A percentile compares a stretch with the other conserved stretches of the same genome.
These are phyloP conservation scores for Oplegnathus fasciatus DNA, from an alignment of 2,113 vertebrate genomes.

Conservation along the genomic window DNA sequence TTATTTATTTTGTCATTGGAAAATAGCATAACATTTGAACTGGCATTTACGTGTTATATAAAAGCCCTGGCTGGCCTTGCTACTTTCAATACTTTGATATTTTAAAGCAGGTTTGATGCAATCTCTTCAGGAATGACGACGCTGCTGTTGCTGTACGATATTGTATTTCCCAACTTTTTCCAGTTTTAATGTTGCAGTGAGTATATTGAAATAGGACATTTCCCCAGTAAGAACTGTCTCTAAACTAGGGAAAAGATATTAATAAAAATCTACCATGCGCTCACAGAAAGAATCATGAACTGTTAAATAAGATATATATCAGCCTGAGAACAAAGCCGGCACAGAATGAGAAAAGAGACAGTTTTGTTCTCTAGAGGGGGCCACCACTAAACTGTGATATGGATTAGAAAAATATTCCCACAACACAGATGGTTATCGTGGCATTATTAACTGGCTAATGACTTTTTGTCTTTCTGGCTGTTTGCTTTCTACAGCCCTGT, in stretches of 20 bases:
- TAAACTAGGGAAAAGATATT: conserved; percentile 12
- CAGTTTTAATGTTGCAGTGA: conserved; percentile 1
- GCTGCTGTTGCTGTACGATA: not conserved
- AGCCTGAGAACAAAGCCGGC: conserved; percentile 34
- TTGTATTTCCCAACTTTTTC: not conserved
- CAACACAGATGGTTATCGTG: conserved; percentile 55
- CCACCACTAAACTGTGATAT: conserved; percentile 40
- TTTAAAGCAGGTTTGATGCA: conserved; percentile 7
- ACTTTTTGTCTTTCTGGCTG: conserved; percentile 57
- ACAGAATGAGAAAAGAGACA: conserved; percentile 31
- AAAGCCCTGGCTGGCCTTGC: not conserved
- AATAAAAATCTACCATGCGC: conserved; percentile 13
- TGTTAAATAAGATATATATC: conserved; percentile 59
- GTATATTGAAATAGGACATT: conserved; percentile 4
- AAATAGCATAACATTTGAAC: conserved; percentile 9
- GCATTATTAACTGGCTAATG: conserved; percentile 63
- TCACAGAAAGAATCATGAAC: conserved; percentile 40
- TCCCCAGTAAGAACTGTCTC: not conserved
- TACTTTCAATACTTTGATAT: not conserved
- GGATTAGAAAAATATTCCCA: conserved; percentile 48
- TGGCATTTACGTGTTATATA: conserved; percentile 21
- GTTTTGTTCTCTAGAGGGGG: conserved; percentile 42
- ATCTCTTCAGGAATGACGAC: not conserved
- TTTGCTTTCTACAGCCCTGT: conserved; percentile 40
- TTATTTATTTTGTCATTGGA: conserved; percentile 5